These are phyloP conservation scores for Chiloscyllium plagiosum DNA, from an alignment of 2,113 vertebrate genomes.

Conservation along the genomic window DNA sequence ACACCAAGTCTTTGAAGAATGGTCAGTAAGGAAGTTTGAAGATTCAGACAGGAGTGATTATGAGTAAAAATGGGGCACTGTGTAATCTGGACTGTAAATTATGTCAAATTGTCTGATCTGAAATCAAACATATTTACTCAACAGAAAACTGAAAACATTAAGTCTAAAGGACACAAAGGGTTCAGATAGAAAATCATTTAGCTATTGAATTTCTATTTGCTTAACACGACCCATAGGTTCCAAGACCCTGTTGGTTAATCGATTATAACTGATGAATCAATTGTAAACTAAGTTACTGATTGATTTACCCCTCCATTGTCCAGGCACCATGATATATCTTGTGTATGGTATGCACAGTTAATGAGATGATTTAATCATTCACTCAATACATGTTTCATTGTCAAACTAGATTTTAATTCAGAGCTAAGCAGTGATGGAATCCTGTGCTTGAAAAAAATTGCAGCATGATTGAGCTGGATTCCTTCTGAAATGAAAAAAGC, in stretches of 20 bases:
- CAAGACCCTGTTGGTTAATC: constrained; percentile 14
- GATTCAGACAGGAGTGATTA: background rate
- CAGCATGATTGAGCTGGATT: background rate
- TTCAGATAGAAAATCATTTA: constrained; percentile 30
- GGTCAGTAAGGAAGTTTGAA: background rate
- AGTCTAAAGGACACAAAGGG: background rate
- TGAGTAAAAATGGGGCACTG: background rate
- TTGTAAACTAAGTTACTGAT: background rate
- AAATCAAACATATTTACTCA: constrained; percentile 32
- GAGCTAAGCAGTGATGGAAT: background rate
- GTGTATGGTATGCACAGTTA: background rate
- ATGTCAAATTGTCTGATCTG: constrained; percentile 1
- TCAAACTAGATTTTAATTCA: background rate
- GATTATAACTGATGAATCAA: constrained; percentile 27
- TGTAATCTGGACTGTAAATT: constrained; percentile 34
- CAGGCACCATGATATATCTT: background rate
- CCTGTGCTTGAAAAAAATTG: background rate
- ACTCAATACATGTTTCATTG: background rate
- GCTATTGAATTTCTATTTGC: constrained; percentile 31
- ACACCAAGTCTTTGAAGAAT: background rate
- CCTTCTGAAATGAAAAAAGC: background rate
- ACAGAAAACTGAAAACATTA: constrained; percentile 23
- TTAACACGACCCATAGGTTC: constrained; percentile 1
- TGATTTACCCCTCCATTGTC: constrained; percentile 1
- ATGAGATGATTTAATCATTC: constrained; percentile 24